These are phyloP conservation scores for Micronycteris hirsuta DNA, from an alignment of 2,113 vertebrate genomes.

Conservation along the genomic window DNA sequence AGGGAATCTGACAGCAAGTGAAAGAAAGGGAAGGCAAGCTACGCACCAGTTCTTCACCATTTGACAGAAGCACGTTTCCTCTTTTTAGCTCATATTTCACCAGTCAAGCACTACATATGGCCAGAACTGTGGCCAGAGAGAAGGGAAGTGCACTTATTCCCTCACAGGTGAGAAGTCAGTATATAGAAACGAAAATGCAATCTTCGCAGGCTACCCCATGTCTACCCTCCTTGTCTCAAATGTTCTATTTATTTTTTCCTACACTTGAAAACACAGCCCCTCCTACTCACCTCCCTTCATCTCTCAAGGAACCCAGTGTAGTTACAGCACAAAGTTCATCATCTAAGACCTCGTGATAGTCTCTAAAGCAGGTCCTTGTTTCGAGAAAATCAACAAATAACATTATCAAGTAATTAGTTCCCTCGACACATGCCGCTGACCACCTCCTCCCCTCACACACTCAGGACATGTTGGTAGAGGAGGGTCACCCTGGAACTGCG, in stretches of 20 bases:
- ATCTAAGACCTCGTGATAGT: accelerated
- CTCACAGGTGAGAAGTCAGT: background rate
- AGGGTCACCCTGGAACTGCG: accelerated
- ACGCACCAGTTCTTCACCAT: background rate
- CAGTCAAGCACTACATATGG: background rate
- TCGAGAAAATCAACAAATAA: background rate
- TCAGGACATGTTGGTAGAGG: background rate
- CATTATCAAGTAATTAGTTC: background rate
- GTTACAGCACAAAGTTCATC: background rate
- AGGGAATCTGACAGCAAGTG: background rate
- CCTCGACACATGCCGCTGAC: background rate
- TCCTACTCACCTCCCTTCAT: accelerated
- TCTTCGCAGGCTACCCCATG: background rate
- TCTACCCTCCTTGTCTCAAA: background rate
- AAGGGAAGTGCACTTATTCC: background rate
- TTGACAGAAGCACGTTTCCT: background rate
- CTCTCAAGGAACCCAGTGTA: background rate
- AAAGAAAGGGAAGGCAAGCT: background rate
- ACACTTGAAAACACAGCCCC: too few relatives aligned
- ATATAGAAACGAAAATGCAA: background rate
- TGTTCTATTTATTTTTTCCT: background rate
- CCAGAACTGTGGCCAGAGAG: background rate
- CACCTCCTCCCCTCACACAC: accelerated
- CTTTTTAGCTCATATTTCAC: background rate
- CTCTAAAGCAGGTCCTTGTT: background rate